phyloP scores from a whole-genome alignment of 1,140 invertebrate species.

The Galleria mellonella region DNA sequence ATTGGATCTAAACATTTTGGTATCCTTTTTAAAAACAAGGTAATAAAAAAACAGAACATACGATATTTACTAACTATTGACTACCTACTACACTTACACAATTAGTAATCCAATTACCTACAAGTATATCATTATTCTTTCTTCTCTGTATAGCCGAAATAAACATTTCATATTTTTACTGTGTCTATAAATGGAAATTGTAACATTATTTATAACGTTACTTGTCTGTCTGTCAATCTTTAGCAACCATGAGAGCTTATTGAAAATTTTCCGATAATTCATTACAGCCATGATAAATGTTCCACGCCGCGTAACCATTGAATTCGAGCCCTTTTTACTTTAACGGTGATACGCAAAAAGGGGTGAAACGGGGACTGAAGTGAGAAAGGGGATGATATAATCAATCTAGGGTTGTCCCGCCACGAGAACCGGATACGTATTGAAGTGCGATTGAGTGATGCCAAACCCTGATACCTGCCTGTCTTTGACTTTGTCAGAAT shows the following conservation, averaged over 20 bases:
- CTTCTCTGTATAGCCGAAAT: no score
- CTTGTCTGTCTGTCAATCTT: neutral
- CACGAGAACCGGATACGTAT: conserved; percentile 27
- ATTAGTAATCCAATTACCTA: no score
- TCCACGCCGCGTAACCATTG: conserved; percentile 50
- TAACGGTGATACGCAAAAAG: conserved; percentile 67
- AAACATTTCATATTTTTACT: no score
- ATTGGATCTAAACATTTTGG: no score
- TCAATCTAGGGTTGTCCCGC: conserved; percentile 48
- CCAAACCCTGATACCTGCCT: conserved; percentile 10
- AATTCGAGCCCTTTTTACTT: conserved; percentile 65
- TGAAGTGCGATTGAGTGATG: conserved; percentile 26
- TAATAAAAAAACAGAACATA: no score
- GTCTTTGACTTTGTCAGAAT: conserved; percentile 1
- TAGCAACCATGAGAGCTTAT: conserved; percentile 31
- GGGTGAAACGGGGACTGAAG: conserved; percentile 47
- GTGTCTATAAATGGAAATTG: no score
- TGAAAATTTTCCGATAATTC: conserved; percentile 68
- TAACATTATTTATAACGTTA: no score
- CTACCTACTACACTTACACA: no score
- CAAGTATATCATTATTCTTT: no score
- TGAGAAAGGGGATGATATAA: conserved; percentile 58
- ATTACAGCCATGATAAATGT: conserved; percentile 69
- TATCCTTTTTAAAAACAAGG: no score
- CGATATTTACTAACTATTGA: no score